Evolutionary conservation across 2,797 vertebrate genomes (phyloP), one percentile per base, ranked within the genome.

Genomic region (Myripristis murdjan): DNA sequence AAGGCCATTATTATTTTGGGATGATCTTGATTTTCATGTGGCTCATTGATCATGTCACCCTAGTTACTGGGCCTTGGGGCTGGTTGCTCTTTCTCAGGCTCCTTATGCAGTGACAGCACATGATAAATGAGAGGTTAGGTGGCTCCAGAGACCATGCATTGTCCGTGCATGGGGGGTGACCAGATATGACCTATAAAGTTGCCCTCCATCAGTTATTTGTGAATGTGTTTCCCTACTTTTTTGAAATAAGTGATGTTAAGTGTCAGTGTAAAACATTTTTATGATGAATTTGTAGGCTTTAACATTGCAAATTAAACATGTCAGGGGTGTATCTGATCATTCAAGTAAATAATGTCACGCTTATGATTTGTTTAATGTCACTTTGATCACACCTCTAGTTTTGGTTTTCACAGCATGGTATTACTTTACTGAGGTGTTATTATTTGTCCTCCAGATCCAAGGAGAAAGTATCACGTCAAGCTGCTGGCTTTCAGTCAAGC

Each of bases 381-480:
- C 4, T 4, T 7, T 5, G 1, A 59, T 39, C 7, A 24, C 11
- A 22, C 4, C 7, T 15, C 35, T 9, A 18, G 14, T 44, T 67
- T 33, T 14, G n/a, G n/a, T 59, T 44, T 23, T 1, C 10, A 46
- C 11, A 51, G 37, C 11, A 58, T 4, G n/a, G 3, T 3, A 1
- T 12, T 3, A 23, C 8, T 62, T 69, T 1, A 12, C 26, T 82
- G 6, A 75, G 46, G 39, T 18, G 15, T 0, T 1, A 60, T 65
- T 28, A 14, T 66, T 79, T 82, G 8, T 67, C 6, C 77, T 89
- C 0, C 81, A 99, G 98, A 97, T 87, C 97, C 98, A 58, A 96
- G 97, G 86, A 96, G 95, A 87, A 99, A 98, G 62, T 99, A 99
- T 62, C 98, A 98, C 0, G 96, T 99, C 43, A 95, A 98, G 75